Evolutionary conservation across 2,113 vertebrate genomes (phyloP).

Genomic region (Clupea harengus): DNA sequence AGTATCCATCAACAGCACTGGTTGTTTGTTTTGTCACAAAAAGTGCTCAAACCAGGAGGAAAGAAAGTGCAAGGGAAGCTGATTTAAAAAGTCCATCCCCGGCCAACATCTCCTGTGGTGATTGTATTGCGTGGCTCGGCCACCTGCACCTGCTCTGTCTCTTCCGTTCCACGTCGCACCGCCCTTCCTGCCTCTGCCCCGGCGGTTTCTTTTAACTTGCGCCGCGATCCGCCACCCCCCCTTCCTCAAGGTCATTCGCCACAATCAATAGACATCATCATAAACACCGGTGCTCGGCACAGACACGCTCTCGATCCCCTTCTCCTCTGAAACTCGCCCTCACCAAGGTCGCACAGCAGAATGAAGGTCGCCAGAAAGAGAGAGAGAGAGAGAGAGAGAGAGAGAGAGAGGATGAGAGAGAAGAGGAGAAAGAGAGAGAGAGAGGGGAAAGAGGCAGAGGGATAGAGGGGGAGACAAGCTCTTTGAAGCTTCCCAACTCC

Average conservation of each 20-base stretch:
- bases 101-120: background rate
- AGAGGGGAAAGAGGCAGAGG: background rate
- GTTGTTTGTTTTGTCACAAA: background rate
- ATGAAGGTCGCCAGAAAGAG: constrained; percentile 58
- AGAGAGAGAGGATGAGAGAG: background rate
- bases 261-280: constrained; percentile 60
- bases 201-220: background rate
- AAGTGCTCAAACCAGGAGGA: background rate
- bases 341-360: constrained; percentile 62
- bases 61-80: background rate
- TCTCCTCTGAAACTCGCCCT: constrained; percentile 34
- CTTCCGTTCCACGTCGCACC: background rate
- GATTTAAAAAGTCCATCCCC: background rate
- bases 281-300: constrained; percentile 48
- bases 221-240: background rate
- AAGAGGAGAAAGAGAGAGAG: background rate
- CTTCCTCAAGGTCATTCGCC: constrained; percentile 46
- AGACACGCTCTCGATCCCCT: constrained; percentile 17
- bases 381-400: background rate
- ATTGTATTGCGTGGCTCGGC: background rate
- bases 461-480: constrained; percentile 49
- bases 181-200: background rate
- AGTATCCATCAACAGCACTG: background rate
- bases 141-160: background rate
- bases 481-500: constrained; percentile 77